Conservation (phyloP, 2,888 invertebrate species). For the Chesias legatella region DNA sequence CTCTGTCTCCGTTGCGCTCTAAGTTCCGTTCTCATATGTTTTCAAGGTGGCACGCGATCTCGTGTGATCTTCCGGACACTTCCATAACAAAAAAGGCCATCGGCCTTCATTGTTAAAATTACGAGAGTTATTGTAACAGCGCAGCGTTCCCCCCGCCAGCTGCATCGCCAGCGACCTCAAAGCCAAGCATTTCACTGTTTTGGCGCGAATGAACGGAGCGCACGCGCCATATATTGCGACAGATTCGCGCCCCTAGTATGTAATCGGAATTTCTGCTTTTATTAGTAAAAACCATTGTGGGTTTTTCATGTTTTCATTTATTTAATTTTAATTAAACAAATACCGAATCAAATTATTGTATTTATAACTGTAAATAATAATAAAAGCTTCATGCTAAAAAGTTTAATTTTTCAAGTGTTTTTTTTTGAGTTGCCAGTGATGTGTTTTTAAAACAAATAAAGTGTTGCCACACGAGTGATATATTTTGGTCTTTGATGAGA, state of each 20-base stretch:
- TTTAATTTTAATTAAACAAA: no score
- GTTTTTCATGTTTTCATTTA: no score
- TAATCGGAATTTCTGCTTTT: no score
- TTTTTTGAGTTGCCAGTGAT: constrained; percentile 1
- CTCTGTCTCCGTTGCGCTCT: neutral
- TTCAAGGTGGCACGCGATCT: constrained; percentile 9
- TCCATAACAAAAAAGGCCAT: constrained; percentile 20
- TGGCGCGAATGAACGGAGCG: constrained; percentile 59
- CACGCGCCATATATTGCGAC: constrained; percentile 28
- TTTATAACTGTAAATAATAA: no score
- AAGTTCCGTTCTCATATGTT: neutral
- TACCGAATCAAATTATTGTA: no score
- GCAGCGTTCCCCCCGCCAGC: constrained; percentile 45
- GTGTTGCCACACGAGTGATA: no score
- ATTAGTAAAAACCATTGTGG: no score
- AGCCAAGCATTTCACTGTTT: constrained; percentile 60
- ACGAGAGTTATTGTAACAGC: constrained; percentile 22
- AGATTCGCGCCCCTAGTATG: constrained; percentile 1
- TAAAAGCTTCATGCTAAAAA: no score
- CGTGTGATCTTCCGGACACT: constrained; percentile 24
- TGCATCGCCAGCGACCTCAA: constrained; percentile 56
- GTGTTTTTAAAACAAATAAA: no score
- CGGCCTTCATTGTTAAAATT: constrained; percentile 26
- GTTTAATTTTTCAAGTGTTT: no score
- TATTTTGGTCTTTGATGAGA: no score